Conservation (phyloP, 2,113 vertebrate species). For the Ophthalmolycus amberensis region DNA sequence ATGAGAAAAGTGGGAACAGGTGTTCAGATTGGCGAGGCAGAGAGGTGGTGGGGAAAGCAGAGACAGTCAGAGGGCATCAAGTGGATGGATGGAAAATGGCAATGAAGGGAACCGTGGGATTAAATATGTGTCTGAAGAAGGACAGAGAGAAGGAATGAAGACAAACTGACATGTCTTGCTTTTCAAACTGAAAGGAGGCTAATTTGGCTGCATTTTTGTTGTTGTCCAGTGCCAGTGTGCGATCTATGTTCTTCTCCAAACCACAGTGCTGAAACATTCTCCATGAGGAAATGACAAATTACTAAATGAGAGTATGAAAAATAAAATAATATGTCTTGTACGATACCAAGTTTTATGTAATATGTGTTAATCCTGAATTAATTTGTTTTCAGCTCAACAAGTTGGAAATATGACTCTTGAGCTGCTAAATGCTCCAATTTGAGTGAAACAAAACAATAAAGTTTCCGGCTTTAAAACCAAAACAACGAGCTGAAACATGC, state of each 20-base stretch:
- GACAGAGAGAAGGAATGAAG: background rate
- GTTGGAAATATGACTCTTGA: background rate
- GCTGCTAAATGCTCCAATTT: background rate
- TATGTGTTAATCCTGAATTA: background rate
- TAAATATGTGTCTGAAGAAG: background rate
- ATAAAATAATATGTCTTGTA: background rate
- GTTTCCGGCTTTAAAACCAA: background rate
- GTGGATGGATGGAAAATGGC: background rate
- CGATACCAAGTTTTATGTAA: background rate
- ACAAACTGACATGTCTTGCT: background rate
- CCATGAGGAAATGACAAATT: background rate
- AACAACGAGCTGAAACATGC: background rate
- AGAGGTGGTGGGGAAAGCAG: too few species aligned
- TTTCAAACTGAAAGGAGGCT: conserved; percentile 8
- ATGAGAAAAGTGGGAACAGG: background rate
- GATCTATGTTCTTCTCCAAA: background rate
- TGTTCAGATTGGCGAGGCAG: background rate
- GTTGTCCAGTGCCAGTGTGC: background rate
- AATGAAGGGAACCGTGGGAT: background rate
- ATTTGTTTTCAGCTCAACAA: background rate
- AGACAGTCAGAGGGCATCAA: background rate
- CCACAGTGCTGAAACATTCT: background rate
- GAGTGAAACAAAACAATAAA: background rate
- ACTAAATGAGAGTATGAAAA: background rate
- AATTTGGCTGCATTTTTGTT: conserved; percentile 3